Percentiles rank a stretch among this genome's conserved stretches.
Evolutionary conservation across 2,113 vertebrate species (phyloP).

Genomic region (Varanus salvator): DNA sequence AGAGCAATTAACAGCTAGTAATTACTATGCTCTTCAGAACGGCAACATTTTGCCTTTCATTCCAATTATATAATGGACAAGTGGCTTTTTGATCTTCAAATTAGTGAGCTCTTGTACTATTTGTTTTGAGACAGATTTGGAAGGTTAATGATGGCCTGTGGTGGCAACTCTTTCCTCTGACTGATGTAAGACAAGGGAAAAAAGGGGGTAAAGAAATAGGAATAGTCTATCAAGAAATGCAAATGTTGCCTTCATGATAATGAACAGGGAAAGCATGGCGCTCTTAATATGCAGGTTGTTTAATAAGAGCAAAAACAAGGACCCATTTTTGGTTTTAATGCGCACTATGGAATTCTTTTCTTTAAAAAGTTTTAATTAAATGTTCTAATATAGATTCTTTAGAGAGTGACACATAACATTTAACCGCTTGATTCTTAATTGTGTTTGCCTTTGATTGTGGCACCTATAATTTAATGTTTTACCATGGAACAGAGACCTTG

Average conservation of each 20-base stretch:
- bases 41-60: conserved; percentile 96
- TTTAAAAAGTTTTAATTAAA: conserved; percentile 89
- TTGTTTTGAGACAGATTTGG: conserved; percentile 98
- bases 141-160: conserved; percentile 96
- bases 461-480: conserved; percentile 77
- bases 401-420: conserved; percentile 86
- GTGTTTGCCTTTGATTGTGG: conserved; percentile 82
- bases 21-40: conserved; percentile 98
- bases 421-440: conserved; percentile 89
- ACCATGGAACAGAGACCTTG: conserved; percentile 72
- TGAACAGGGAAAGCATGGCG: conserved; percentile 78
- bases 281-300: conserved; percentile 81
- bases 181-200: conserved; percentile 86
- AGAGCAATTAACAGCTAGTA: conserved; percentile 99
- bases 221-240: conserved; percentile 89
- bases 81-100: conserved; percentile 99
- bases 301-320: conserved; percentile 76
- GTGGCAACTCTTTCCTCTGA: conserved; percentile 88
- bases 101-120: conserved; percentile 99
- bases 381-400: conserved; percentile 86
- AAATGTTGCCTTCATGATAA: conserved; percentile 92
- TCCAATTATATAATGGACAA: conserved; percentile 99
- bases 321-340: conserved; percentile 74
- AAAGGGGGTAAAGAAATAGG: conserved; percentile 82
- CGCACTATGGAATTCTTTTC: conserved; percentile 74